These are phyloP conservation scores for Lanistes nyassanus DNA, from an alignment of 1,140 invertebrate genomes.

Conservation along the genomic window DNA sequence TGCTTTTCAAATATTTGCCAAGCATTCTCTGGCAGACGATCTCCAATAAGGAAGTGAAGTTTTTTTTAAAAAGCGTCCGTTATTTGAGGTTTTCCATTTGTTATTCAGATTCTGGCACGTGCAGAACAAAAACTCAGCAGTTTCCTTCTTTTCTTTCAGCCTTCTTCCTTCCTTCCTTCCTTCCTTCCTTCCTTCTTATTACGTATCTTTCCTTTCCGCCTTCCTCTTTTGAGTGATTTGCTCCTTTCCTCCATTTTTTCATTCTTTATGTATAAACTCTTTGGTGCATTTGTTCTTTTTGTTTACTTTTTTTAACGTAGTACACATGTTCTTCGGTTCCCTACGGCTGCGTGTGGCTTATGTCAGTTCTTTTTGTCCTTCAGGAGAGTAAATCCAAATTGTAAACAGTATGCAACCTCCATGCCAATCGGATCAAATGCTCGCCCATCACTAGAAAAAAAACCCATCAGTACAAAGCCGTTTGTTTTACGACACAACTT, in stretches of 20 bases:
- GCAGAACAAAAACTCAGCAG: no score
- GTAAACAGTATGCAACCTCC: neutral
- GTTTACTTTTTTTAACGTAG: no score
- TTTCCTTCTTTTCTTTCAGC: neutral
- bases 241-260: neutral
- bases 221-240: neutral
- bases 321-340: no score
- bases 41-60: no score
- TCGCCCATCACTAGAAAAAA: neutral
- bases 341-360: no score
- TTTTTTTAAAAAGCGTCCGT: no score
- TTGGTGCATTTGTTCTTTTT: constrained; percentile 4
- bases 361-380: neutral
- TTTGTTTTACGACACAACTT: no score
- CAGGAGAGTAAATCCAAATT: neutral
- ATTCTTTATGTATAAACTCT: neutral
- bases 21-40: no score
- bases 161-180: neutral
- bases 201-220: neutral
- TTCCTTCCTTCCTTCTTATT: neutral
- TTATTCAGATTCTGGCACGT: neutral
- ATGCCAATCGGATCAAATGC: neutral
- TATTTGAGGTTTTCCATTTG: neutral
- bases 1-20: no score
- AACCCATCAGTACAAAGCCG: neutral